Conservation (phyloP, 2,797 vertebrate species). For the Enteromius paludinosus region DNA sequence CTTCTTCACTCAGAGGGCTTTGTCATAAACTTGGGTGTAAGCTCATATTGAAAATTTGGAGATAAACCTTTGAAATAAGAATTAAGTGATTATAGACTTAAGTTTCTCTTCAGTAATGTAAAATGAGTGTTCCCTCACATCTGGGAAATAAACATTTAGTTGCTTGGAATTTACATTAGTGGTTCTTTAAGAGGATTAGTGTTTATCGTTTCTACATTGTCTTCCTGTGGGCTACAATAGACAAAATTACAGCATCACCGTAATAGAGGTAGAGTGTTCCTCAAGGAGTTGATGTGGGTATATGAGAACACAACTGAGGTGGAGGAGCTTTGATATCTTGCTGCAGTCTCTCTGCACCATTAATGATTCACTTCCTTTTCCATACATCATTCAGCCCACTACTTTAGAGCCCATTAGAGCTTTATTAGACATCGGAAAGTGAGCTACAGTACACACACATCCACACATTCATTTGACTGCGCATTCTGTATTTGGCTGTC, state of each 20-base stretch:
- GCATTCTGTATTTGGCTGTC: slow-evolving; percentile 17
- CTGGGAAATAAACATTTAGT: slow-evolving; percentile 4
- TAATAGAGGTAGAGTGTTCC: not conserved
- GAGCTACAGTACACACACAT: slow-evolving; percentile 11
- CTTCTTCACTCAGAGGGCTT: not conserved
- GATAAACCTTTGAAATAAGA: not conserved
- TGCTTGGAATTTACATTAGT: not conserved
- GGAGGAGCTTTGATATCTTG: slow-evolving; percentile 17
- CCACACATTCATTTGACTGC: slow-evolving; percentile 7
- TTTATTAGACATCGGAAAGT: slow-evolving; percentile 7
- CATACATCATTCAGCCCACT: slow-evolving; percentile 9
- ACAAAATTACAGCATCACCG: not conserved
- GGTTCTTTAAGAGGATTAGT: not conserved
- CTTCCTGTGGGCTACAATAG: slow-evolving; percentile 8
- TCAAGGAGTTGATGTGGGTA: not conserved
- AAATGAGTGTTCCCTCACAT: not conserved
- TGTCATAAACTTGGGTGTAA: not conserved
- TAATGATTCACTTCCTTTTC: slow-evolving; percentile 18
- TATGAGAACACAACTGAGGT: not conserved
- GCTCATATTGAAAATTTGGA: not conserved
- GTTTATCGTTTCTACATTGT: not conserved
- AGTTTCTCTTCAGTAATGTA: slow-evolving; percentile 14
- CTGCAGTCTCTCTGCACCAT: slow-evolving; percentile 25
- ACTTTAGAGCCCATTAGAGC: slow-evolving; percentile 29
- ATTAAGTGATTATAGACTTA: not conserved